phyloP scores from a whole-genome alignment of 2,888 invertebrate species.

The Cheilosia soror region DNA sequence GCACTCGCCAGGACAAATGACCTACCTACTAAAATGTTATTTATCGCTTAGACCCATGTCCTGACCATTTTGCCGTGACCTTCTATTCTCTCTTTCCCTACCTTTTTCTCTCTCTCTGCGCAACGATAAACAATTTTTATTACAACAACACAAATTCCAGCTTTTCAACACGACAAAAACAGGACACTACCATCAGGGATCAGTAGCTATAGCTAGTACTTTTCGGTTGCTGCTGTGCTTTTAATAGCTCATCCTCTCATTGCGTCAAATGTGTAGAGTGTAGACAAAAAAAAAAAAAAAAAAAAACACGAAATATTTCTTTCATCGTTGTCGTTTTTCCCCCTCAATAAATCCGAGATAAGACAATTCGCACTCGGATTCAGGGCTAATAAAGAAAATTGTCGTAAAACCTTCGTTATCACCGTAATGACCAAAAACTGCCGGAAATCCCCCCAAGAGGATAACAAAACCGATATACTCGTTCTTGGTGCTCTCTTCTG shows the following conservation, averaged over 20 bases:
- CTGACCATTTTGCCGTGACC: slow-evolving; percentile 17
- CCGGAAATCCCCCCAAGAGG: slow-evolving; percentile 62
- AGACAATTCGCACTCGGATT: slow-evolving; percentile 75
- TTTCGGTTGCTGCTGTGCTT: slow-evolving; percentile 14
- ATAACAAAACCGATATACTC: slow-evolving; percentile 57
- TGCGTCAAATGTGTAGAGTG: neutral
- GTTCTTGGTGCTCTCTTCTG: slow-evolving; percentile 5
- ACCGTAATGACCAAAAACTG: slow-evolving; percentile 74
- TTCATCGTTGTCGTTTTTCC: slow-evolving; percentile 43
- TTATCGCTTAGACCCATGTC: slow-evolving; percentile 56
- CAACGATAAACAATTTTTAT: slow-evolving; percentile 69
- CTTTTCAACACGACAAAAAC: slow-evolving; percentile 47
- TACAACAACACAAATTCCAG: slow-evolving; percentile 53
- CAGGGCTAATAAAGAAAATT: slow-evolving; percentile 75
- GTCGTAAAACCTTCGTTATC: slow-evolving; percentile 75
- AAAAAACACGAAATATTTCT: slow-evolving; percentile 9
- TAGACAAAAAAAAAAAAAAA: slow-evolving; percentile 1
- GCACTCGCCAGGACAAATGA: slow-evolving; percentile 67
- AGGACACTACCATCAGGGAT: slow-evolving; percentile 45
- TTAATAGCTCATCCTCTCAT: slow-evolving; percentile 53
- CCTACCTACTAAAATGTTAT: slow-evolving; percentile 66
- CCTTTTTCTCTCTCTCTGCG: neutral
- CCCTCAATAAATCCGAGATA: slow-evolving; percentile 73
- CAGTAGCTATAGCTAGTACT: slow-evolving; percentile 42
- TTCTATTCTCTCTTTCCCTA: neutral